phyloP scores from a whole-genome alignment of 1,140 invertebrate species.

The Lerema accius region DNA sequence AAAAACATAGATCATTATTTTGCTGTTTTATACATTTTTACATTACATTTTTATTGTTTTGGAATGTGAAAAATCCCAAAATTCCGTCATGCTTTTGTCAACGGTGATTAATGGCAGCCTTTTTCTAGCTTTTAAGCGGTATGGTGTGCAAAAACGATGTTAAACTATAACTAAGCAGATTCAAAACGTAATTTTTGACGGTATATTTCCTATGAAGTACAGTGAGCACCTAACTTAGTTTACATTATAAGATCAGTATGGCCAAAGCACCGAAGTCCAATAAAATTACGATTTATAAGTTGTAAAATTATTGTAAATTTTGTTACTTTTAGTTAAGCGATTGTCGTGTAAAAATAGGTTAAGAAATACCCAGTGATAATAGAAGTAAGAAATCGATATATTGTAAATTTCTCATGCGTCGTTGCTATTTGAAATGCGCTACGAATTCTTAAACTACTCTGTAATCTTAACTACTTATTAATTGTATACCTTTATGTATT shows the following conservation, averaged over 20 bases:
- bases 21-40: too few relatives aligned
- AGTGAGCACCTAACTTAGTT: conserved; percentile 30
- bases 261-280: conserved; percentile 77
- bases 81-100: conserved; percentile 65
- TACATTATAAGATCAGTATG: conserved; percentile 55
- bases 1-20: conserved; percentile 55
- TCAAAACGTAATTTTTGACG: conserved; percentile 14
- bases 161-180: not conserved
- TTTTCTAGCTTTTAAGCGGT: conserved; percentile 43
- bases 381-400: conserved; percentile 73
- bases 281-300: conserved; percentile 70
- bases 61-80: conserved; percentile 39
- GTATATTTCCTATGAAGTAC: conserved; percentile 16
- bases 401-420: conserved; percentile 64
- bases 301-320: conserved; percentile 71
- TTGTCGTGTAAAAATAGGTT: conserved; percentile 66
- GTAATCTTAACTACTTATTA: conserved; percentile 35
- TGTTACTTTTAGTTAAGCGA: conserved; percentile 56
- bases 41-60: conserved; percentile 38
- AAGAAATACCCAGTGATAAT: conserved; percentile 79
- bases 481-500: conserved; percentile 50
- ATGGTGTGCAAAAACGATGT: conserved; percentile 11
- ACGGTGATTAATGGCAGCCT: conserved; percentile 67
- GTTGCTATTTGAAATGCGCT: conserved; percentile 63
- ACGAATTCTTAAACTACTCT: conserved; percentile 59